Evolutionary conservation across 1,140 invertebrate species (phyloP).

Genomic region (Eueides isabella): DNA sequence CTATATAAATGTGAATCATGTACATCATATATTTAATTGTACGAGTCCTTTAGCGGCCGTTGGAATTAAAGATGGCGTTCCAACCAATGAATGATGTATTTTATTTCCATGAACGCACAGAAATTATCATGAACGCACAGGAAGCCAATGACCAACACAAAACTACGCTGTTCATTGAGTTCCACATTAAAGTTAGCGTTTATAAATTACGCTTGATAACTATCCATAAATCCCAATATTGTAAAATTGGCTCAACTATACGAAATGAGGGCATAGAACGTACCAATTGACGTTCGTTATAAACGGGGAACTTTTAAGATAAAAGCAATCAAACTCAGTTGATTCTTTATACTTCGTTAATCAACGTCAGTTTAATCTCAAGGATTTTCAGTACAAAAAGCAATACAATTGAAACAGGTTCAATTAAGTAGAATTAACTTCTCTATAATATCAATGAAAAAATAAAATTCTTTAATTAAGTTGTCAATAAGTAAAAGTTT

Average conservation of each 20-base stretch:
- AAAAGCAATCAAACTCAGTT: conserved; percentile 4
- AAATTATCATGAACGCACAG: conserved; percentile 49
- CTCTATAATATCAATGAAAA: background rate
- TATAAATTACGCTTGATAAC: conserved; percentile 21
- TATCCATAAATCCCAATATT: conserved; percentile 13
- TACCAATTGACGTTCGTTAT: conserved; percentile 18
- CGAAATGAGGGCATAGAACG: conserved; percentile 14
- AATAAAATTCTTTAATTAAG: background rate
- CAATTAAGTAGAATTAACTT: background rate
- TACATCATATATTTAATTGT: conserved; percentile 56
- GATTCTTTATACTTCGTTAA: conserved; percentile 5
- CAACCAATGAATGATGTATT: conserved; percentile 59
- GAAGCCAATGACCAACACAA: conserved; percentile 53
- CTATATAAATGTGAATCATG: conserved; percentile 73
- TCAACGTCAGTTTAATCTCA: conserved; percentile 8
- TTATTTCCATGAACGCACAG: conserved; percentile 68
- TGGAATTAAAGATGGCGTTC: conserved; percentile 56
- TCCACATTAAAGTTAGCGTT: conserved; percentile 19
- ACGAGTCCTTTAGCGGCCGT: conserved; percentile 44
- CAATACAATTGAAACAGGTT: conserved; percentile 4
- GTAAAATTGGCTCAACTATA: conserved; percentile 20
- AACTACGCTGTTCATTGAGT: conserved; percentile 19
- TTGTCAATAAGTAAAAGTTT: conserved; percentile 14
- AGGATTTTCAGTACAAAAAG: conserved; percentile 6
- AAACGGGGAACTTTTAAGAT: conserved; percentile 12